Evolutionary conservation across 2,797 vertebrate species (phyloP).

Genomic region (Synaphobranchus kaupii): DNA sequence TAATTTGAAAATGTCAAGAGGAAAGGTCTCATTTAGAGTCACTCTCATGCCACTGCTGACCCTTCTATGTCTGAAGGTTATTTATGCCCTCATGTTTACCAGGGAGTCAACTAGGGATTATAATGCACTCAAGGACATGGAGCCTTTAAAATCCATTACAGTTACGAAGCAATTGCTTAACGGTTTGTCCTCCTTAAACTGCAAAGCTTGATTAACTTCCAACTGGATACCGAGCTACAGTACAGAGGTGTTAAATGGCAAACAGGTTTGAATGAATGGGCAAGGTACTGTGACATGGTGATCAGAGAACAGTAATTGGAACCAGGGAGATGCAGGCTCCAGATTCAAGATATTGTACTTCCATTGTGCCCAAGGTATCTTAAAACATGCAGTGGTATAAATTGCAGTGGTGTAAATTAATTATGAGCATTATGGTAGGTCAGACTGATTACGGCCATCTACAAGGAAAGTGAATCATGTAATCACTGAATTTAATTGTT

Average conservation of each 20-base stretch:
- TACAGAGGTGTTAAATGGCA: not conserved
- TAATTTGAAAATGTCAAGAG: slow-evolving; percentile 53
- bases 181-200: not conserved
- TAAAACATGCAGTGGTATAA: not conserved
- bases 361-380: not conserved
- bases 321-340: not conserved
- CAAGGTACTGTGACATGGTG: not conserved
- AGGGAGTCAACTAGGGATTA: slow-evolving; percentile 22
- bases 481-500: not conserved
- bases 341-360: not conserved
- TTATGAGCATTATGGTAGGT: not conserved
- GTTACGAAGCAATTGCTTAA: not conserved
- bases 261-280: not conserved
- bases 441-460: not conserved
- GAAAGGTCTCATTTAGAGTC: slow-evolving; percentile 55
- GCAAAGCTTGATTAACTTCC: not conserved
- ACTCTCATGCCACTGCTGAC: slow-evolving; percentile 53
- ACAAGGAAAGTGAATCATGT: not conserved
- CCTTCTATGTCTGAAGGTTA: slow-evolving; percentile 67
- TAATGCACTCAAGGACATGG: slow-evolving; percentile 18
- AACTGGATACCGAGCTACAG: not conserved
- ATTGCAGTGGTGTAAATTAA: not conserved
- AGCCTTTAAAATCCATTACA: slow-evolving; percentile 20
- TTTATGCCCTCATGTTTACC: slow-evolving; percentile 49
- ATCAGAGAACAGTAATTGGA: not conserved